Evolutionary conservation across 2,888 invertebrate genomes (phyloP).

Genomic region (Nemotelus pantherinus): DNA sequence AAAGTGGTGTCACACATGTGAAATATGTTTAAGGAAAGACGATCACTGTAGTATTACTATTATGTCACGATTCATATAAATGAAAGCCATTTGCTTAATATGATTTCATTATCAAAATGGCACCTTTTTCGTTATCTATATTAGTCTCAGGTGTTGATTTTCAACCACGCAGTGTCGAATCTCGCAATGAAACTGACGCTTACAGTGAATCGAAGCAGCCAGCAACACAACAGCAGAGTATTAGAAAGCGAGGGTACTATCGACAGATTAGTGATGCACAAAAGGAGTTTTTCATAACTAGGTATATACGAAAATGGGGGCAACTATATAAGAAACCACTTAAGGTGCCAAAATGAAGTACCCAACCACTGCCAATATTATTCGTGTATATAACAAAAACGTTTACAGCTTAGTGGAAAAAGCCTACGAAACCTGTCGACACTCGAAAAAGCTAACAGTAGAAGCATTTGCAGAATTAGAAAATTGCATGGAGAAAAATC

Average conservation of each 20-base stretch:
- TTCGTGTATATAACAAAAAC: neutral
- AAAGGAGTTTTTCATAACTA: neutral
- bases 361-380: neutral
- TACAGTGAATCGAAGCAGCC: neutral
- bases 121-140: no score
- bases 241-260: neutral
- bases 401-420: neutral
- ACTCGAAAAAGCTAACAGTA: neutral
- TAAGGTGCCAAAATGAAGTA: neutral
- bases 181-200: no score
- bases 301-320: neutral
- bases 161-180: no score
- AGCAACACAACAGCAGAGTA: neutral
- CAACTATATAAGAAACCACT: neutral
- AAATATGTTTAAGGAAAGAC: no score
- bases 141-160: no score
- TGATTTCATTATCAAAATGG: no score
- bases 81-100: no score
- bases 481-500: neutral
- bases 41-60: no score
- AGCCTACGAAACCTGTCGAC: neutral
- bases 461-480: neutral
- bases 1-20: no score
- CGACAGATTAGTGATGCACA: neutral
- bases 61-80: no score